Base-by-base conservation (phyloP, 1,140 invertebrate genomes). In the Leptonema lineaticorne region DNA sequence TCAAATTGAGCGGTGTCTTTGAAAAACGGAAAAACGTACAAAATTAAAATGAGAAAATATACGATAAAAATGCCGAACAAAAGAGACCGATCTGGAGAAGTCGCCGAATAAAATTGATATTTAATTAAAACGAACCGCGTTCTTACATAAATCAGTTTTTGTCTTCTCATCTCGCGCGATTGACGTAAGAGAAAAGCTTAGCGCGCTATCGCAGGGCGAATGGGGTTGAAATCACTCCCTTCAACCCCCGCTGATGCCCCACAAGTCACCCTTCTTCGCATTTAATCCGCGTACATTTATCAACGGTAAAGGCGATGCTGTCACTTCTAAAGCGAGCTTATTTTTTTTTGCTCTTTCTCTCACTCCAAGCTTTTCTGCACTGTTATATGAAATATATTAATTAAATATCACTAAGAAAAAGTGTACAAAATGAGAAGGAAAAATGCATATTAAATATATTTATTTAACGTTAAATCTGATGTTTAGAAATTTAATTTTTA, bases 251-350 rank as follows among this genome's bases (percentile, higher is more conserved):
- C n/a, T n/a, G n/a, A n/a, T n/a, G n/a, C n/a, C n/a, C n/a, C n/a
- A n/a, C n/a, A n/a, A n/a, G 46, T 56, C 53, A 27, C 50, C 64
- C 64, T 37, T 18, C 50, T 24, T 57, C 45, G 37, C 14, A 56
- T 57, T 69, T 72, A 72, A 72, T 72, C 71, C 68, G 64, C 60
- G 18, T 63, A 65, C 71, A 72, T 72, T 72, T 72, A 68, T 72
- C 71, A 72, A 72, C 60, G 29, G 68, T 22, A 53, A 71, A 71
- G 69, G 68, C 69, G 69, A 71, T 68, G 66, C 66, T 57, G 69
- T 71, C 69, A 71, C 65, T 71, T 68, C 67, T 58, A 28, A 46
- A 57, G 60, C 46, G 26, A 64, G 58, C 64, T 28, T 53, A 65
- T 57, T 60, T 66, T 70, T 63, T 63, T 70, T 70, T 46, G 33